Conservation (phyloP, 2,797 vertebrate species). For the Heliangelus exortis region DNA sequence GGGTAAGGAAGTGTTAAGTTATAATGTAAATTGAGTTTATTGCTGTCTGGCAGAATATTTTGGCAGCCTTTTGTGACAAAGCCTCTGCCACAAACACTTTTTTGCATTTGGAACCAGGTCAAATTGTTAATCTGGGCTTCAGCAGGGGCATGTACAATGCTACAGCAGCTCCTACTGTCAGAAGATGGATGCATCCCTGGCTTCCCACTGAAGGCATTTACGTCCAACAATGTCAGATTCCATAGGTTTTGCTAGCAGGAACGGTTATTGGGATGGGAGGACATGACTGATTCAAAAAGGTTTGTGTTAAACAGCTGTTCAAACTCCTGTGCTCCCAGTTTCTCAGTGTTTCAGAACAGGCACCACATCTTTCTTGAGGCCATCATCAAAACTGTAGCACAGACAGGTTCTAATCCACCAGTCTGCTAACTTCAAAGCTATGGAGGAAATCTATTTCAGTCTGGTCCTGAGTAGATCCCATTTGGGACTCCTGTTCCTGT, state of each 20-base stretch:
- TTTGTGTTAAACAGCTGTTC: not conserved
- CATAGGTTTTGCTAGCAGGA: not conserved
- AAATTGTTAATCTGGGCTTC: slow-evolving; percentile 61
- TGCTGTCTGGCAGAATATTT: slow-evolving; percentile 73
- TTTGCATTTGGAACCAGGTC: slow-evolving; percentile 67
- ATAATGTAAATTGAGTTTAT: slow-evolving; percentile 76
- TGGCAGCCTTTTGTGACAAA: slow-evolving; percentile 69
- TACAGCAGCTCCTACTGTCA: slow-evolving; percentile 65
- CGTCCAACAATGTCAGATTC: not conserved
- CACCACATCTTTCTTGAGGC: not conserved
- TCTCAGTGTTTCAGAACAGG: not conserved
- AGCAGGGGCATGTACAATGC: slow-evolving; percentile 53
- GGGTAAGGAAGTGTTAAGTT: slow-evolving; percentile 74
- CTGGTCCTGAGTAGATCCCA: not conserved
- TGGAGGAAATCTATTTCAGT: not conserved
- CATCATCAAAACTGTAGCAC: not conserved
- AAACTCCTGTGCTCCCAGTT: not conserved
- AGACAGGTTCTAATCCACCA: not conserved
- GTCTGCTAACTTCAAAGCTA: not conserved
- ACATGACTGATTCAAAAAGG: not conserved
- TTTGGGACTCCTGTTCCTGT: not conserved
- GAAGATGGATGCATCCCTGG: slow-evolving; percentile 15
- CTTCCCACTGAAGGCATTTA: not conserved
- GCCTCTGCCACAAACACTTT: slow-evolving; percentile 72
- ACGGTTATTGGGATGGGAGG: not conserved